Percentiles rank a stretch among this genome's conserved stretches.
phyloP scores from a whole-genome alignment of 1,140 invertebrate species.

The Cryptotermes secundus region DNA sequence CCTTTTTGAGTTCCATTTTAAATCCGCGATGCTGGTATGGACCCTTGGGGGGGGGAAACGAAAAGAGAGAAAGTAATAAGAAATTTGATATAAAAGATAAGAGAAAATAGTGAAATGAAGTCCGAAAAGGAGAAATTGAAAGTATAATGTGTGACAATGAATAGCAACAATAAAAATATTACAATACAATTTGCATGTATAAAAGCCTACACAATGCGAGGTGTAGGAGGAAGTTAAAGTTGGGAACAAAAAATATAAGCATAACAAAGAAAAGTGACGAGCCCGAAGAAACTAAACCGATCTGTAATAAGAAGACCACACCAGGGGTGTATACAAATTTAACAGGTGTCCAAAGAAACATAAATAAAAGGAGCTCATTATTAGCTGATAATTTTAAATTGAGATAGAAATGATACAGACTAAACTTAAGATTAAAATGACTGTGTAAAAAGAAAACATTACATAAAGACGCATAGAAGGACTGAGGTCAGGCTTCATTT shows the following conservation, averaged over 20 bases:
- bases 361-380: no score
- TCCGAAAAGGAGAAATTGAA: neutral
- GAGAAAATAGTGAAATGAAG: neutral
- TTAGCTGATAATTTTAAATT: no score
- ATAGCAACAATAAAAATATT: neutral
- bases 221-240: neutral
- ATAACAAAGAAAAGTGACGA: neutral
- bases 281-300: neutral
- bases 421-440: no score
- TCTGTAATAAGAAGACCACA: neutral
- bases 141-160: neutral
- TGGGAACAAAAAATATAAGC: neutral
- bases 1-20: constrained; percentile 3
- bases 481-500: no score
- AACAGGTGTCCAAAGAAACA: no score
- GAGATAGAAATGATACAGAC: no score
- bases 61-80: neutral
- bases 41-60: neutral
- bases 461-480: no score
- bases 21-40: neutral
- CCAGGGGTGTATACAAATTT: no score
- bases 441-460: no score
- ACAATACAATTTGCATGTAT: constrained; percentile 14
- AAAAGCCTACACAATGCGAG: neutral
- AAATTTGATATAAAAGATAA: neutral